Percentiles rank a stretch among this genome's conserved stretches.
Evolutionary conservation across 2,113 vertebrate genomes (phyloP).

Genomic region (Eira barbara): DNA sequence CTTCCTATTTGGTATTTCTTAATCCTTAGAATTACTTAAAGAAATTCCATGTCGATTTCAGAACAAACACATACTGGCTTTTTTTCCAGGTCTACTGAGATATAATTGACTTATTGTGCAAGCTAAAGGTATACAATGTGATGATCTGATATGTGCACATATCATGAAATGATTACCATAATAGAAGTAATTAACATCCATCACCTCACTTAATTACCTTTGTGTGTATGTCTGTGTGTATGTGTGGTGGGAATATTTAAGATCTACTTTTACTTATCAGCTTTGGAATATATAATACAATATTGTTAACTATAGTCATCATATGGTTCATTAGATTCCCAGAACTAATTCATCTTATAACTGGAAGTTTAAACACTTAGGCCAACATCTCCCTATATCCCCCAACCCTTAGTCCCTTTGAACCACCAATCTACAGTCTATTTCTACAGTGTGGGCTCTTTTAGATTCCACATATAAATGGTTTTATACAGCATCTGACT

Average conservation of each 20-base stretch:
- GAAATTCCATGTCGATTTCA: neutral
- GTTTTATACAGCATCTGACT: neutral
- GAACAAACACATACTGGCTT: neutral
- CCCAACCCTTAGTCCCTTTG: neutral
- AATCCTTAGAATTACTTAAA: neutral
- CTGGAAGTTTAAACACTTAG: neutral
- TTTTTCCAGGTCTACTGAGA: neutral
- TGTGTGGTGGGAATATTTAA: neutral
- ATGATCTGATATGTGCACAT: neutral
- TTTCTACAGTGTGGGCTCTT: neutral
- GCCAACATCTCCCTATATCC: neutral
- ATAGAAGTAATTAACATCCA: neutral
- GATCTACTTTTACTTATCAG: neutral
- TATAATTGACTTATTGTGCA: neutral
- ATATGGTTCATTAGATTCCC: neutral
- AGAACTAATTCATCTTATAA: neutral
- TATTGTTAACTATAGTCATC: neutral
- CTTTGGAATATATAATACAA: neutral
- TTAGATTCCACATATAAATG: neutral
- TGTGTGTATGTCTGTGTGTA: neutral
- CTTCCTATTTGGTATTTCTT: neutral
- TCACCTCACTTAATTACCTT: neutral
- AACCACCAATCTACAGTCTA: neutral
- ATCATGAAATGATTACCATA: neutral
- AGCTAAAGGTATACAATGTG: neutral